Evolutionary conservation across 2,888 invertebrate genomes (phyloP), one percentile per base, ranked within the genome.

Genomic region (Hypomecis atomaria): DNA sequence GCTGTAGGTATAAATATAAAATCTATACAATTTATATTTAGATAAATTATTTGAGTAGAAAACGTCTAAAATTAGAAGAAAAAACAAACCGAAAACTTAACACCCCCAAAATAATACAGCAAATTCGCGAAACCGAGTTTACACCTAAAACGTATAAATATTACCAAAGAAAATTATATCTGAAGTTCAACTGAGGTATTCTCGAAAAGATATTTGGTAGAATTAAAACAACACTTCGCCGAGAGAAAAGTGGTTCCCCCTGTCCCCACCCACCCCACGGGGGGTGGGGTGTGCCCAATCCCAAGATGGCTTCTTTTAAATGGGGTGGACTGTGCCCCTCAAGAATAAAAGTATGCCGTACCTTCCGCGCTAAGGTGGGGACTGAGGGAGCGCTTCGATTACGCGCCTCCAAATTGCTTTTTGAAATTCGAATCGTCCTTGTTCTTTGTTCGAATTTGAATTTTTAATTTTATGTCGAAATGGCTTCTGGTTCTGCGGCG

Each of bases 281-380:
- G 47, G 52, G 33, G 52, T 43, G 62, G 75, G 78, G 80, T 77
- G 79, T 72, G 74, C 79, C 74, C 88, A 85, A 85, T 86, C 85
- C 89, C 91, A 92, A 92, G 92, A 92, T 92, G 92, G 92, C 92
- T 92, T 90, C 92, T 92, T 92, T 92, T 90, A 89, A 89, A 88
- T 84, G 86, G 91, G 92, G 92, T 89, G 91, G 92, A 88, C 92
- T 83, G 84, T 84, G 87, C 88, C 90, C 89, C 85, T 84, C 78
- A 87, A 90, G 91, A 91, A 92, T 92, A 92, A 92, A 92, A 92
- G 90, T 92, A 82, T 87, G 81, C 84, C 85, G 81, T 86, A 87
- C 89, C 88, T 89, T 88, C 85, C 84, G 83, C 83, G 52, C 52
- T 52, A 77, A 81, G 89, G 86, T 85, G 88, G 89, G 89, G 86